Conservation (phyloP, 2,888 invertebrate species). For the Parnassius apollo region DNA sequence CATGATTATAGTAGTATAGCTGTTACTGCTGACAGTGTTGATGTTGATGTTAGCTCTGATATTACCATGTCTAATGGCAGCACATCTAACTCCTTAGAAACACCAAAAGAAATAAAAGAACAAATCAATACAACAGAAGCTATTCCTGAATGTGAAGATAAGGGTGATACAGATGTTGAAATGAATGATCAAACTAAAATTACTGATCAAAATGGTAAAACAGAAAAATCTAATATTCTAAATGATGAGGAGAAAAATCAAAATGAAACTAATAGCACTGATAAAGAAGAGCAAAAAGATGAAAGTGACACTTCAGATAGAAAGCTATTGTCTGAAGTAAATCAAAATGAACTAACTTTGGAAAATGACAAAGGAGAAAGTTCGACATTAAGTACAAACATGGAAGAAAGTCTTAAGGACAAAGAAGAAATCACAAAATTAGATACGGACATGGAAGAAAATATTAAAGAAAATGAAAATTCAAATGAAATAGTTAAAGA, state of each 20-base stretch:
- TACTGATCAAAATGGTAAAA: constrained; percentile 5
- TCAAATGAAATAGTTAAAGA: neutral
- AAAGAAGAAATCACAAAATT: constrained; percentile 7
- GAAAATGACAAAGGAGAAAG: neutral
- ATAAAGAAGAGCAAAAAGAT: neutral
- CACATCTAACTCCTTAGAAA: constrained; percentile 20
- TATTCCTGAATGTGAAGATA: constrained; percentile 21
- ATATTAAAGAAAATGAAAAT: constrained; percentile 18
- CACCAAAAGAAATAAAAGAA: constrained; percentile 12
- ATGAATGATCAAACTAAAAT: constrained; percentile 9
- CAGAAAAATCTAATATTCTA: neutral
- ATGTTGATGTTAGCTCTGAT: constrained; percentile 42
- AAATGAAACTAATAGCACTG: neutral
- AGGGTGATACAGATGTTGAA: constrained; percentile 27
- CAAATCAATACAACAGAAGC: neutral
- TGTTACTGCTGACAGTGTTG: constrained; percentile 51
- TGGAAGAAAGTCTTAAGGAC: constrained; percentile 16
- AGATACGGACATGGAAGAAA: constrained; percentile 11
- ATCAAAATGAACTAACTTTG: neutral
- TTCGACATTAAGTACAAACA: neutral
- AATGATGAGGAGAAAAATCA: neutral
- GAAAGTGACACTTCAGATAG: neutral
- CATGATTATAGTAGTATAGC: constrained; percentile 83
- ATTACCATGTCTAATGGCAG: constrained; percentile 24
- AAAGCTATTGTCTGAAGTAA: neutral